Evolutionary conservation across 2,888 invertebrate genomes (phyloP), one percentile per base, ranked within the genome.

Genomic region (Cantharis flavilabris): DNA sequence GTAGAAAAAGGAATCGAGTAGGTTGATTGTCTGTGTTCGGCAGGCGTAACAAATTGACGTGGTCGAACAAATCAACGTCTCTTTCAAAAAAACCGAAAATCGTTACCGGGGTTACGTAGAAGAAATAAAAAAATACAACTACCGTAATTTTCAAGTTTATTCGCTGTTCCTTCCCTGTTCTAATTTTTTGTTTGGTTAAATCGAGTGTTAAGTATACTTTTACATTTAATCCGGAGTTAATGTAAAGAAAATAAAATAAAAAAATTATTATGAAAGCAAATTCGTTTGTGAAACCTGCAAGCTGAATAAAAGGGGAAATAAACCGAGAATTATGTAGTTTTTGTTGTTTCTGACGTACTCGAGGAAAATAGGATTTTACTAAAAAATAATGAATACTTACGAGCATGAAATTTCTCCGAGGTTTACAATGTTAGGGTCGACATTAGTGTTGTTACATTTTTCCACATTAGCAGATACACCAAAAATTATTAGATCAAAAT

Each of bases 11-110:
- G n/a, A 49, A 49, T 49, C 65, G 65, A 23, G 26, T 23, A 67
- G 65, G 65, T 26, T 67, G 65, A 67, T 67, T 67, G 65, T 67
- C 65, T 75, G 65, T 14, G 49, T 65, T 71, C 73, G 63, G 67
- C 64, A 16, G 33, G 76, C 70, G 69, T 73, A 73, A 71, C 73
- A 73, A 73, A 73, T 73, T 67, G 76, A 73, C 71, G 65, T 69
- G 65, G 49, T 71, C 76, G 14, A 70, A 73, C 73, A 76, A 73
- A 73, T 73, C 76, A 73, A 73, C 76, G 76, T 76, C 76, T 72
- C 14, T 11, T 70, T 64, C 69, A 72, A 72, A 72, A 72, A 72
- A 76, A 63, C n/a, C 20, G 9, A 63, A 30, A 62, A 63, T 73
- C 73, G 69, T 69, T 73, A 63, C 30, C 63, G 20, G 9, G 49